A percentile compares a stretch with the other conserved stretches of the same genome.
Conservation (phyloP, 2,797 vertebrate species). For the Helarctos malayanus region DNA sequence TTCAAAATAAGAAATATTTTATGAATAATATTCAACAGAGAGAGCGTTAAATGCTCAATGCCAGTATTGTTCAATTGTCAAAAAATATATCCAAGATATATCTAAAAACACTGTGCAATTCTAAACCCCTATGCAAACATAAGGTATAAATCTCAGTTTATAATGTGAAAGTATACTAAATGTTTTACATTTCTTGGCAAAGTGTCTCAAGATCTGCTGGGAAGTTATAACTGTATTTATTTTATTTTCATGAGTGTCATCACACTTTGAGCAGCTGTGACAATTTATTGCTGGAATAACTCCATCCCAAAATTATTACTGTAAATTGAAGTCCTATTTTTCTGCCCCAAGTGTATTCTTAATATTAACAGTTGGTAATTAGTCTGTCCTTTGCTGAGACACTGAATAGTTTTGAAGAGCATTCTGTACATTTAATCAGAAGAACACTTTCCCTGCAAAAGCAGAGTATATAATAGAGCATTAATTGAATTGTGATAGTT, state of each 20-base stretch:
- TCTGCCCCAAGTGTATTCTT: slow-evolving; percentile 86
- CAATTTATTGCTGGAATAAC: slow-evolving; percentile 88
- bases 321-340: slow-evolving; percentile 89
- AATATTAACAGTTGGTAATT: slow-evolving; percentile 90
- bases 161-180: slow-evolving; percentile 48
- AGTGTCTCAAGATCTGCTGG: slow-evolving; percentile 73
- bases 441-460: slow-evolving; percentile 43
- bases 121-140: background rate
- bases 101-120: background rate
- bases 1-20: slow-evolving; percentile 29
- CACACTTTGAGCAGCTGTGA: slow-evolving; percentile 88
- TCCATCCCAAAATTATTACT: slow-evolving; percentile 89
- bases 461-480: slow-evolving; percentile 39
- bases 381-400: slow-evolving; percentile 80
- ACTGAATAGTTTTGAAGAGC: slow-evolving; percentile 59
- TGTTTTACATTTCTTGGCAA: slow-evolving; percentile 65
- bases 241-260: slow-evolving; percentile 86
- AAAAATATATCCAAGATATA: background rate
- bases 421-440: slow-evolving; percentile 64
- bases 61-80: background rate
- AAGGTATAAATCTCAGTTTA: slow-evolving; percentile 48
- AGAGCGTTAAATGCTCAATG: slow-evolving; percentile 7
- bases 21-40: slow-evolving; percentile 18
- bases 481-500: background rate
- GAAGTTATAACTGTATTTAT: slow-evolving; percentile 85